Evolutionary conservation across 2,113 vertebrate genomes (phyloP), one percentile per base, ranked within the genome.

Genomic region (Andinoacara biseriatus): DNA sequence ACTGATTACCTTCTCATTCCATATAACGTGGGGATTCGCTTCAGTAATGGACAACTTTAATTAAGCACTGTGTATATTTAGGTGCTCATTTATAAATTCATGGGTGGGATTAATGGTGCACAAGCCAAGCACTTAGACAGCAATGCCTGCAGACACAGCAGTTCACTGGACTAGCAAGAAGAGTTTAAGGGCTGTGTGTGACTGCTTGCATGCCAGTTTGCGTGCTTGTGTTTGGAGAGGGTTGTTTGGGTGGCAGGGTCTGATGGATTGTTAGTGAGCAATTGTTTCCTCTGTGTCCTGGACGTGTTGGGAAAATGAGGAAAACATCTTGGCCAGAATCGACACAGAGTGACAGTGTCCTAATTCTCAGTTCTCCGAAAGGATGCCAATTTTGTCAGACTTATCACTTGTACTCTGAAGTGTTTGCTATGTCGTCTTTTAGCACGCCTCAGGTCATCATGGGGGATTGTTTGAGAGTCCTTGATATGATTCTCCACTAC

Each of bases 61-160:
- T 95, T 94, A 95, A 95, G 91, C 83, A 35, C 78, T 85, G 87
- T 93, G 91, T 94, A 95, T 95, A 95, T 95, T 94, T 93, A 94
- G 92, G 81, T 20, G 78, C 84, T 82, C 58, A 80, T 92, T 94
- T 94, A 87, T 91, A 93, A 95, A 94, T 72, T 52, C 46, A 54
- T 87, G 87, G 81, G 60, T 80, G 86, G 85, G 85, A 92, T 94
- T 95, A 94, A 94, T 91, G 87, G 84, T 40, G 74, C 80, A 65
- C 75, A 29, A 82, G 58, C 86, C 72, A 65, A 80, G 79, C 84
- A 83, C 78, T 74, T 88, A 90, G 81, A 91, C 83, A 58, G 86
- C 58, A 61, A 33, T 43, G 74, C 84, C 88, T 87, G 84, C 69
- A 86, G 86, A 89, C 79, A 62, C 74, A 86, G 89, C 83, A 77